These are phyloP conservation scores for Schizotus pectinicornis DNA, from an alignment of 2,888 invertebrate genomes.

Conservation along the genomic window DNA sequence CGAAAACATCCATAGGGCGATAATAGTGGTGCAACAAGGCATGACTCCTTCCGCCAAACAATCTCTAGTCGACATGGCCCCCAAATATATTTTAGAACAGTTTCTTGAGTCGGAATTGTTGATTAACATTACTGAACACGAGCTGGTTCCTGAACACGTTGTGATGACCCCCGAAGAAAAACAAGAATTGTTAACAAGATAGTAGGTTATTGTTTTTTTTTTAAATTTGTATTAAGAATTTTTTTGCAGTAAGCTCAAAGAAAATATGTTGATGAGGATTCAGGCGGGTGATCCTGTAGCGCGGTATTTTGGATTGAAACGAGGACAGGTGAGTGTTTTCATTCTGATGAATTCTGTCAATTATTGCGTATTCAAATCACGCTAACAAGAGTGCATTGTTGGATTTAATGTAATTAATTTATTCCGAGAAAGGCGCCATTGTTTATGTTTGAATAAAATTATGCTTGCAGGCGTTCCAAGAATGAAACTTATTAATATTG, in stretches of 20 bases:
- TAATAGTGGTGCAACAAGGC: slow-evolving; percentile 96
- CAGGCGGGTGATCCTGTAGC: slow-evolving; percentile 99
- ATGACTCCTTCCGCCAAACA: slow-evolving; percentile 99
- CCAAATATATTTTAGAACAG: slow-evolving; percentile 97
- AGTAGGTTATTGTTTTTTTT: slow-evolving; percentile 61
- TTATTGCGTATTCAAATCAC: too few relatives aligned
- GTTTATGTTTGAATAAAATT: not conserved
- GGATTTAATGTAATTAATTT: slow-evolving; percentile 1
- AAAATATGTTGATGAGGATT: slow-evolving; percentile 98
- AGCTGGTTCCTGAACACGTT: slow-evolving; percentile 98
- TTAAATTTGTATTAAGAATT: slow-evolving; percentile 12
- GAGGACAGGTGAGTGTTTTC: slow-evolving; percentile 81
- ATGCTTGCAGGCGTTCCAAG: not conserved
- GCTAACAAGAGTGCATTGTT: not conserved
- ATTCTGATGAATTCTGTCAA: too few relatives aligned
- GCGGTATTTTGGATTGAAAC: slow-evolving; percentile 95
- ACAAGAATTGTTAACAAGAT: slow-evolving; percentile 90
- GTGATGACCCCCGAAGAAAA: slow-evolving; percentile 99
- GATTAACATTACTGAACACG: slow-evolving; percentile 98
- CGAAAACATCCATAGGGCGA: slow-evolving; percentile 97
- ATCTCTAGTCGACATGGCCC: slow-evolving; percentile 97
- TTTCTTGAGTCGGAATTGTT: slow-evolving; percentile 93
- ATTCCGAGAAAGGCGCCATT: slow-evolving; percentile 4
- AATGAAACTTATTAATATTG: slow-evolving; percentile 1
- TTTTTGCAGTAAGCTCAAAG: slow-evolving; percentile 84